phyloP scores from a whole-genome alignment of 2,797 vertebrate species.

The Aplochiton taeniatus region DNA sequence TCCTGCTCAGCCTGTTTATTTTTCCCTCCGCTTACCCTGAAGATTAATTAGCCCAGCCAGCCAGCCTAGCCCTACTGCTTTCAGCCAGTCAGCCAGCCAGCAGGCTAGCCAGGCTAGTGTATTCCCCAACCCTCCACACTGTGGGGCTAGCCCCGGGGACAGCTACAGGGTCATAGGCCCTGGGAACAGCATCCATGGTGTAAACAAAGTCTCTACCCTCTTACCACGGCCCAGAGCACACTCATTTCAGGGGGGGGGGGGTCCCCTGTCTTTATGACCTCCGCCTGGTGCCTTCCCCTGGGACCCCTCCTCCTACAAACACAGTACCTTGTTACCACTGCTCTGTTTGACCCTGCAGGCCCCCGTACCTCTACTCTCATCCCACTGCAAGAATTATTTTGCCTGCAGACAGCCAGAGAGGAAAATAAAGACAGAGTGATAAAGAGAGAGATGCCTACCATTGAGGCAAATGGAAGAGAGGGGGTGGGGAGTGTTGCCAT shows the following conservation, averaged over 20 bases:
- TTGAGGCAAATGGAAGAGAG: neutral
- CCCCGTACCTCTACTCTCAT: constrained; percentile 20
- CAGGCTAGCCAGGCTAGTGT: neutral
- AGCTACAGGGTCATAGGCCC: neutral
- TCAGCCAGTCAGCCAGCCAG: neutral
- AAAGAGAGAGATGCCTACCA: constrained; percentile 17
- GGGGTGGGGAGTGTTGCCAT: constrained; percentile 41
- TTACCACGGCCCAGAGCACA: constrained; percentile 41
- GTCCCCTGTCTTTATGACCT: constrained; percentile 12
- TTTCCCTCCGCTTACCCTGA: constrained; percentile 1
- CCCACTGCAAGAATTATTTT: constrained; percentile 7
- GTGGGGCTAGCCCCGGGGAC: neutral
- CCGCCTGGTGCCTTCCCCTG: constrained; percentile 18
- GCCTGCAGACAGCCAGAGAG: constrained; percentile 2
- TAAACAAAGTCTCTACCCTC: constrained; percentile 11
- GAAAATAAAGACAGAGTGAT: constrained; percentile 4
- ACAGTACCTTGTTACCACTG: constrained; percentile 44
- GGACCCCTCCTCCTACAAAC: constrained; percentile 43
- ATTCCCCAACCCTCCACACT: neutral
- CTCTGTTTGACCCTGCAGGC: constrained; percentile 25
- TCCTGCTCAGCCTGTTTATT: neutral
- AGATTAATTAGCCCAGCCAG: constrained; percentile 1
- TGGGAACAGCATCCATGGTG: neutral
- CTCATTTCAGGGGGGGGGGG: constrained; percentile 25
- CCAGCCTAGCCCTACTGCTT: neutral